phyloP scores from a whole-genome alignment of 2,888 invertebrate genomes.

The Hipparchia sbordonii region DNA sequence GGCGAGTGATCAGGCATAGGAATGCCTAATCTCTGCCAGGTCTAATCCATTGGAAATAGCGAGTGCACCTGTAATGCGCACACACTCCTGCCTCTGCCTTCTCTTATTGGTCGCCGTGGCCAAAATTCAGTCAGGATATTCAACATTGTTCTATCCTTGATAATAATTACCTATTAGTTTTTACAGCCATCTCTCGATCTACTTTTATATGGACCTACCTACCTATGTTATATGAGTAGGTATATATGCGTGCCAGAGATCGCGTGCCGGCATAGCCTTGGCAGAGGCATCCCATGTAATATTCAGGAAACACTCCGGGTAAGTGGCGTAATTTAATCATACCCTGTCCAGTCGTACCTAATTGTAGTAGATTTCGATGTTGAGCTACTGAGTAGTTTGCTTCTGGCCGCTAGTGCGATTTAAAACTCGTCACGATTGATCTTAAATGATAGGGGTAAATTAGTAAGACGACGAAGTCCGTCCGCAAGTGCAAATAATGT shows the following conservation, averaged over 20 bases:
- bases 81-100: no score
- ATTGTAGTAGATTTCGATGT: slow-evolving; percentile 76
- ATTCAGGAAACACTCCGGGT: slow-evolving; percentile 80
- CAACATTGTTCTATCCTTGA: not conserved
- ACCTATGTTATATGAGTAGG: slow-evolving; percentile 22
- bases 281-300: slow-evolving; percentile 79
- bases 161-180: not conserved
- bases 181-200: slow-evolving; percentile 4
- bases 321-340: slow-evolving; percentile 82
- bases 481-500: no score
- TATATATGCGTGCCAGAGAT: slow-evolving; percentile 73
- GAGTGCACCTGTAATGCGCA: no score
- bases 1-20: no score
- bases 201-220: not conserved
- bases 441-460: not conserved
- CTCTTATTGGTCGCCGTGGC: no score
- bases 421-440: slow-evolving; percentile 43
- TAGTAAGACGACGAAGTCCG: no score
- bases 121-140: not conserved
- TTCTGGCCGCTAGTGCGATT: slow-evolving; percentile 48
- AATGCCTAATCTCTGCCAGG: no score
- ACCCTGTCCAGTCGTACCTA: slow-evolving; percentile 74
- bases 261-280: slow-evolving; percentile 78
- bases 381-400: slow-evolving; percentile 66
- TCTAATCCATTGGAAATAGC: no score